A percentile compares a stretch with the other conserved stretches of the same genome.
Evolutionary conservation across 2,888 invertebrate genomes (phyloP).

Genomic region (Drosophila mercatorum): DNA sequence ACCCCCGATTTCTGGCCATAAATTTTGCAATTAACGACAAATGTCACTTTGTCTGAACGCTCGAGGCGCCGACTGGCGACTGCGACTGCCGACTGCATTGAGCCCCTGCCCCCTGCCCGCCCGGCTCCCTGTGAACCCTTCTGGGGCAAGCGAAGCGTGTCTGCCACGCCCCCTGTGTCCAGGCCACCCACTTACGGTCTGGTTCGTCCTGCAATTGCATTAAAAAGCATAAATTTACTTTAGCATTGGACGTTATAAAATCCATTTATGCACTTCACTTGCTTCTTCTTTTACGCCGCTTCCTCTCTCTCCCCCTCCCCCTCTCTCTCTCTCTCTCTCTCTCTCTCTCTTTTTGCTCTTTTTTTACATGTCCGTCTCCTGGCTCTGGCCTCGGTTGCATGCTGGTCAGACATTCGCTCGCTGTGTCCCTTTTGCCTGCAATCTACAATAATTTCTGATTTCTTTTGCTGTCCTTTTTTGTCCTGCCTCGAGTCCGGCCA

Average conservation of each 20-base stretch:
- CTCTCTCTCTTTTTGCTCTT: background rate
- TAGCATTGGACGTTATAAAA: conserved; percentile 79
- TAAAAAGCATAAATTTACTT: conserved; percentile 81
- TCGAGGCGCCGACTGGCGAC: conserved; percentile 16
- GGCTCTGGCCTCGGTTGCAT: conserved; percentile 54
- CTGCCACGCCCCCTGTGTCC: background rate
- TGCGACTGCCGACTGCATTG: conserved; percentile 36
- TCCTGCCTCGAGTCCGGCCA: conserved; percentile 47
- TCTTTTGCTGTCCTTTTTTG: conserved; percentile 67
- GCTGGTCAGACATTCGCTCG: conserved; percentile 62
- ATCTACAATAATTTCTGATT: conserved; percentile 81
- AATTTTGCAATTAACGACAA: conserved; percentile 80
- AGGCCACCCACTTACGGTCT: conserved; percentile 73
- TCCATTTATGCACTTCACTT: conserved; percentile 81
- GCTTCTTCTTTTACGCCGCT: conserved; percentile 33
- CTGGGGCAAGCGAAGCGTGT: conserved; percentile 66
- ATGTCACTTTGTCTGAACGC: conserved; percentile 75
- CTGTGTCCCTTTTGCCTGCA: conserved; percentile 51
- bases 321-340: too few relatives aligned
- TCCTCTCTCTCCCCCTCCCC: background rate
- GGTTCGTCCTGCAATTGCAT: conserved; percentile 79
- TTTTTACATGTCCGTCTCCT: background rate
- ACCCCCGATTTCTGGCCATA: conserved; percentile 65
- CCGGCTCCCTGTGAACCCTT: conserved; percentile 22
- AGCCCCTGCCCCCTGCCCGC: background rate